Evolutionary conservation across 2,113 vertebrate species (phyloP).

Genomic region (Heterocephalus glaber): DNA sequence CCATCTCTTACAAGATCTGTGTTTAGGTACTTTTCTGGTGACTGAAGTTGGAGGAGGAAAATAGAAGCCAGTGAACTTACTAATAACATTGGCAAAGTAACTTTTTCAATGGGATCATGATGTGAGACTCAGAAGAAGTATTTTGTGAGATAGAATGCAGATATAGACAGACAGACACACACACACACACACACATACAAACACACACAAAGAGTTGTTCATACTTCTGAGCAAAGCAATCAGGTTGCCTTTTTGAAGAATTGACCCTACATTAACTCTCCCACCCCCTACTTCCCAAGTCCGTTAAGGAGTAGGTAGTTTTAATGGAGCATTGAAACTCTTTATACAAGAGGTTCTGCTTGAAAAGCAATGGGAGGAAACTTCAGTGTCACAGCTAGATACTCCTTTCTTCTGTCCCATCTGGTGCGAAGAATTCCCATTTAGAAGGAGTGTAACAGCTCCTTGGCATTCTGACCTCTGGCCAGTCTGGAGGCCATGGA

Average conservation of each 20-base stretch:
- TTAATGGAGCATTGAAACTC: constrained; percentile 33
- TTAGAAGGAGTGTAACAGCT: not conserved
- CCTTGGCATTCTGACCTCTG: constrained; percentile 52
- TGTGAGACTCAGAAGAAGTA: not conserved
- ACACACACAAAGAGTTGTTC: not conserved
- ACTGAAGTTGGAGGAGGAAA: not conserved
- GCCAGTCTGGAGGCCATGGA: not conserved
- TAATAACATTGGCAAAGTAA: not conserved
- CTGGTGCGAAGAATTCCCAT: constrained; percentile 25
- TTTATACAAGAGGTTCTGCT: not conserved
- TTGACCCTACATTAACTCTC: not conserved
- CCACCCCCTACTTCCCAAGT: not conserved
- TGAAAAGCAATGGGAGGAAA: not conserved
- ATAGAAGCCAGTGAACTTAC: not conserved
- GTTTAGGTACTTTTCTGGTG: not conserved
- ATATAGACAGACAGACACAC: not conserved
- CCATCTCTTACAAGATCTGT: not conserved
- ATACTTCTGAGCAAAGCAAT: not conserved
- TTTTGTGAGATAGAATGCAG: constrained; percentile 16
- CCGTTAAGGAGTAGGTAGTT: not conserved
- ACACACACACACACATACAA: not conserved
- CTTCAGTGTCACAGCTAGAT: not conserved
- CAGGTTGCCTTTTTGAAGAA: not conserved
- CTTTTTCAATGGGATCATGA: not conserved
- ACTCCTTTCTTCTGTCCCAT: not conserved